Evolutionary conservation across 2,888 invertebrate species (phyloP), one percentile per base, ranked within the genome.

Genomic region (Trachelus stipa): DNA sequence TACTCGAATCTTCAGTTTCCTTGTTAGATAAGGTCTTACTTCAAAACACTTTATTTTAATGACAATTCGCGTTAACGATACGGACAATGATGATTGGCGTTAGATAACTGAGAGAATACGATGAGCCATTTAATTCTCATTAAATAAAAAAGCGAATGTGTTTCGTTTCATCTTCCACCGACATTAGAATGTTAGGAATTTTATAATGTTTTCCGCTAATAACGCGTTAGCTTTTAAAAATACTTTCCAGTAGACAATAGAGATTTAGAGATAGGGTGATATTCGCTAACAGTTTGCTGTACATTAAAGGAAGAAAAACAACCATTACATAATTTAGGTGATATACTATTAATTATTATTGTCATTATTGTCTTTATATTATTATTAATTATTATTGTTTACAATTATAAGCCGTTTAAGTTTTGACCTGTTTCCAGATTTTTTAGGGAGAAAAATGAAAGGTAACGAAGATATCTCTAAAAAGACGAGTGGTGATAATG

Each of bases 391-490:
- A 69, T 77, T 79, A 69, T 79, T 84, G 85, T 88, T 89, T 85
- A 86, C 23, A 83, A 78, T 79, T 73, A 83, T 80, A 81, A 78
- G 81, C 77, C 81, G 80, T 83, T 83, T 83, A 86, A 89, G 87
- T 87, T 89, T 89, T 78, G 74, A 87, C 77, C 81, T 87, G 84
- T 87, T 89, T 88, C 81, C 82, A 88, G 85, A 86, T 87, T 89
- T 87, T 82, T 87, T 85, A 85, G 79, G 80, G 78, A 81, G 76
- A 81, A 80, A 77, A 73, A 79, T 80, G 68, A 82, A 79, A 74
- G 15, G 37, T 34, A 71, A 34, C 12, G 71, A 31, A 33, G 30
- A 73, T 75, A 78, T 78, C 76, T 76, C 73, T 79, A 79, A 73
- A 79, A 73, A 78, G 76, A 78, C 69, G 75, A 85, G 79, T 81